Evolutionary conservation across 1,140 invertebrate genomes (phyloP).

Genomic region (Drosophila pachea): DNA sequence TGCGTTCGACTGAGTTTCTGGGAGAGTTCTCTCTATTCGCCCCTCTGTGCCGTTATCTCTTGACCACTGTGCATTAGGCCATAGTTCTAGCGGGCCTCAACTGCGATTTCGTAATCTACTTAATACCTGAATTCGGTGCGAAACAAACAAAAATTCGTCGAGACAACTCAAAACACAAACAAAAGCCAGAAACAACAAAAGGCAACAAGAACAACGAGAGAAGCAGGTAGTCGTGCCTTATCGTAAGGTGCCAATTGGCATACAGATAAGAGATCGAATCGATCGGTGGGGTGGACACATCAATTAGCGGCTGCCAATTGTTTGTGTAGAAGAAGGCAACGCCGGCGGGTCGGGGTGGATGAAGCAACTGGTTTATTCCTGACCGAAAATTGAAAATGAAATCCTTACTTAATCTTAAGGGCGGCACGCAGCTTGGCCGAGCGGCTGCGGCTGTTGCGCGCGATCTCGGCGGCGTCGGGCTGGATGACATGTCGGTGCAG

Average conservation of each 20-base stretch:
- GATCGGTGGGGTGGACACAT: constrained; percentile 6
- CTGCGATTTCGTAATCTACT: constrained; percentile 58
- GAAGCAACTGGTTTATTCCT: constrained; percentile 27
- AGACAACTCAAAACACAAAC: constrained; percentile 36
- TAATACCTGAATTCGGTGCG: constrained; percentile 31
- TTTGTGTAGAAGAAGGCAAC: not conserved
- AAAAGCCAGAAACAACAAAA: constrained; percentile 34
- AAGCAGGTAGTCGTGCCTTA: constrained; percentile 41
- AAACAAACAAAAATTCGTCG: constrained; percentile 37
- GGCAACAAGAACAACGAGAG: constrained; percentile 24
- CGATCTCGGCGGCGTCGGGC: constrained; percentile 86
- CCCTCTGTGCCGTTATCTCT: not conserved
- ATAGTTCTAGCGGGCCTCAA: constrained; percentile 28
- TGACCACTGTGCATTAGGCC: constrained; percentile 31
- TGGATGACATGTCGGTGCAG: constrained; percentile 90
- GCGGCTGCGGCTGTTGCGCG: constrained; percentile 88
- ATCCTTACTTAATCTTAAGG: constrained; percentile 81
- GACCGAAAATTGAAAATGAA: constrained; percentile 8
- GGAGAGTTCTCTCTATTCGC: not conserved
- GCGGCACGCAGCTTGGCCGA: constrained; percentile 94
- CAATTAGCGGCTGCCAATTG: constrained; percentile 17
- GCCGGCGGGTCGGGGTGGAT: not conserved
- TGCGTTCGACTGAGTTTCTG: too few relatives aligned
- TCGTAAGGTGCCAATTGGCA: constrained; percentile 63
- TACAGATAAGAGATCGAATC: constrained; percentile 34